Evolutionary conservation across 92 coral and sea anemone genomes (phyloP).

Genomic region (Paramuricea clavata): DNA sequence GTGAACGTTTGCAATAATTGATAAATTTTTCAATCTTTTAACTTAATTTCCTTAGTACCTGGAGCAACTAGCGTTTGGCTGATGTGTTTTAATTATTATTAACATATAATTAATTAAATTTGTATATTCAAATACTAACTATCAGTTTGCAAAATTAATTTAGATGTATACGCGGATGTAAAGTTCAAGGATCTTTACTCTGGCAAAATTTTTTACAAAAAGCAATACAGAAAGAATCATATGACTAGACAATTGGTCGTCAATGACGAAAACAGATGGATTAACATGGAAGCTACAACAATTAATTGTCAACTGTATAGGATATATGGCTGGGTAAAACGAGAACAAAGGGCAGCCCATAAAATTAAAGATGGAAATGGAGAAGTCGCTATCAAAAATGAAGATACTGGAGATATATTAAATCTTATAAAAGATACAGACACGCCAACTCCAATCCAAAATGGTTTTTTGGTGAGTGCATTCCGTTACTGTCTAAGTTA

Average conservation of each 20-base stretch:
- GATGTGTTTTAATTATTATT: too few relatives aligned
- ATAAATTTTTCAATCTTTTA: too few relatives aligned
- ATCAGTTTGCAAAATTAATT: too few relatives aligned
- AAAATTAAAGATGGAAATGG: constrained; percentile 81
- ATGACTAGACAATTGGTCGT: neutral
- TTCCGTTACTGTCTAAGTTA: neutral
- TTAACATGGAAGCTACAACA: constrained; percentile 71
- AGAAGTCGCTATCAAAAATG: constrained; percentile 47
- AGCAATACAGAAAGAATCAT: constrained; percentile 7
- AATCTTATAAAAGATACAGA: constrained; percentile 25
- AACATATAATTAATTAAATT: too few relatives aligned
- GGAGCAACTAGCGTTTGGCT: too few relatives aligned
- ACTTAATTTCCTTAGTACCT: too few relatives aligned
- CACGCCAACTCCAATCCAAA: neutral
- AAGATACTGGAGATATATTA: constrained; percentile 6
- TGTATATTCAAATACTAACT: too few relatives aligned
- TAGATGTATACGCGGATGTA: neutral
- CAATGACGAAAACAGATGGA: neutral
- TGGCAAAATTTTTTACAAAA: neutral
- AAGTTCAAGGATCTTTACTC: neutral
- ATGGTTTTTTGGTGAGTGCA: constrained; percentile 9
- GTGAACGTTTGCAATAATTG: too few relatives aligned
- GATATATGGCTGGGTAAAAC: constrained; percentile 80
- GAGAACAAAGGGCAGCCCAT: constrained; percentile 82
- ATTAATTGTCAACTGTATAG: constrained; percentile 66